A percentile compares a stretch with the other conserved stretches of the same genome.
These are phyloP conservation scores for Cladopsammia gracilis DNA, from an alignment of 64 coral and sea anemone genomes.

Conservation along the genomic window DNA sequence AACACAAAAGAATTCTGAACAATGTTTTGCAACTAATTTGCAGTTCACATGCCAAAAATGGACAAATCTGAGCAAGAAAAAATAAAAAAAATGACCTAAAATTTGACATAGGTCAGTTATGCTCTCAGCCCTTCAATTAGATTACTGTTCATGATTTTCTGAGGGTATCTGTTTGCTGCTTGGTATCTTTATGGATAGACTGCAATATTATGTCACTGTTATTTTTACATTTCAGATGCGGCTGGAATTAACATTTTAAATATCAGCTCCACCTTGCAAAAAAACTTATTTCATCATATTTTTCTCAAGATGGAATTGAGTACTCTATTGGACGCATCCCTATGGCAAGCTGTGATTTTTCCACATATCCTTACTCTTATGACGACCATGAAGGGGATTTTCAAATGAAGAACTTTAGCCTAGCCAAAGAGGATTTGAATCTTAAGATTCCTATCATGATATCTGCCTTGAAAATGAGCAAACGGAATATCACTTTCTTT, in stretches of 20 bases:
- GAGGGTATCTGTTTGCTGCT: too few species aligned
- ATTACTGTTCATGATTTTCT: too few species aligned
- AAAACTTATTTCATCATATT: conserved; percentile 86
- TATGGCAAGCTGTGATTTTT: conserved; percentile 99
- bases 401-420: conserved; percentile 79
- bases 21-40: too few species aligned
- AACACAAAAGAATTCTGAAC: too few species aligned
- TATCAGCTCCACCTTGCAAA: conserved; percentile 81
- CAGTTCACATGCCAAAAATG: too few species aligned
- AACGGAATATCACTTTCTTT: conserved; percentile 86
- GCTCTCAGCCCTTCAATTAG: too few species aligned
- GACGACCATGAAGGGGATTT: conserved; percentile 90
- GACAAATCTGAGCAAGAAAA: too few species aligned
- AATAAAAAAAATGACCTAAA: too few species aligned
- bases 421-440: conserved; percentile 80
- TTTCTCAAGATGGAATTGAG: conserved; percentile 82
- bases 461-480: conserved; percentile 69
- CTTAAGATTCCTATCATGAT: conserved; percentile 90
- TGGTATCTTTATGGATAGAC: too few species aligned
- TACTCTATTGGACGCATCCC: conserved; percentile 95
- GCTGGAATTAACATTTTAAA: conserved; percentile 94
- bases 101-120: too few species aligned
- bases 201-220: too few species aligned
- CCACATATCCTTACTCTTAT: conserved; percentile 92
- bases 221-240: conserved; percentile 77